Conservation (phyloP, 2,113 vertebrate species). For the Psephotus haematonotus region DNA sequence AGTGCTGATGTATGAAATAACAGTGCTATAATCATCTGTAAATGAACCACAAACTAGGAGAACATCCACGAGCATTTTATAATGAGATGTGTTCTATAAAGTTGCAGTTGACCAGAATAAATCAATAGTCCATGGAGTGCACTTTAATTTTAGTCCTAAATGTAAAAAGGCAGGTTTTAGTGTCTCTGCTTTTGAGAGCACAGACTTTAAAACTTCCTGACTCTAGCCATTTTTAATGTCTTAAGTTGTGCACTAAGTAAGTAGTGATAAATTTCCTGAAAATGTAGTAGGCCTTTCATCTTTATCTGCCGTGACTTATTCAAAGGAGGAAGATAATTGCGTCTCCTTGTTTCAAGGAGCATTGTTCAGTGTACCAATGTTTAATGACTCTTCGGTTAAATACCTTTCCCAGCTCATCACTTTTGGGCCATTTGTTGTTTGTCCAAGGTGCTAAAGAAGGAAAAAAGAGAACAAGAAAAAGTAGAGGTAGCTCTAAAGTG, state of each 20-base stretch:
- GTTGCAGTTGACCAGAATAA: conserved; percentile 13
- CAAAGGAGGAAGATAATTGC: background rate
- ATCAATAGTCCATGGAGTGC: conserved; percentile 13
- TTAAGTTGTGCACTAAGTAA: conserved; percentile 3
- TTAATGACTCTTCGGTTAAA: background rate
- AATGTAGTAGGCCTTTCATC: conserved; percentile 6
- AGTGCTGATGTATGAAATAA: conserved; percentile 28
- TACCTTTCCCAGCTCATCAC: background rate
- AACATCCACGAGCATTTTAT: background rate
- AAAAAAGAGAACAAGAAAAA: background rate
- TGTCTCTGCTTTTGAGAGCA: background rate
- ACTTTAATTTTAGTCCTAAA: conserved; percentile 20
- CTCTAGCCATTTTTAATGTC: conserved; percentile 11
- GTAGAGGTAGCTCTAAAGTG: background rate
- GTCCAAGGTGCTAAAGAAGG: background rate
- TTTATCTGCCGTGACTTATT: conserved; percentile 37
- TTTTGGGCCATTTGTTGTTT: background rate
- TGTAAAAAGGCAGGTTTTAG: conserved; percentile 14
- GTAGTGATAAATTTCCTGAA: conserved; percentile 36
- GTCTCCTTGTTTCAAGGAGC: background rate
- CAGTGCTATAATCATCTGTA: conserved; percentile 33
- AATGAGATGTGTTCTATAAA: background rate
- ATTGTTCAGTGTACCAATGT: background rate
- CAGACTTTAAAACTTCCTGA: conserved; percentile 38
- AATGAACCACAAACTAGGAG: conserved; percentile 10